Evolutionary conservation across 2,797 vertebrate species (phyloP), one percentile per base, ranked within the genome.

Genomic region (Artibeus lituratus): DNA sequence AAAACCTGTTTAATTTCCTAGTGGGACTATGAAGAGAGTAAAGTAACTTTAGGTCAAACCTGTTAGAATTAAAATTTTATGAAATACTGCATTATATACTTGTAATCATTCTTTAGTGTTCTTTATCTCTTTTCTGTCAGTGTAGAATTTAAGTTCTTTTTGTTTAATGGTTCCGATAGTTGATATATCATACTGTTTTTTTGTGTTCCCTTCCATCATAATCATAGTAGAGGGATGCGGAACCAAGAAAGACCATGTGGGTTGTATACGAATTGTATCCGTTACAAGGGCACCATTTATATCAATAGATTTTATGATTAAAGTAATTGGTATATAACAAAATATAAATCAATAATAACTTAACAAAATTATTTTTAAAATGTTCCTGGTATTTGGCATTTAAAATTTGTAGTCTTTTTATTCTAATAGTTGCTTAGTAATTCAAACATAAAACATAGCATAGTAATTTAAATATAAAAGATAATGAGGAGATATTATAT

Each of bases 401-500:
- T 87, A 82, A 95, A 88, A 80, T 39, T 70, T 96, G 3, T 90
- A 39, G 19, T 72, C 16, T 76, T 19, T 90, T 92, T 69, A 82
- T 53, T 8, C 29, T 95, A 76, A 78, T 59, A 96, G 47, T 74
- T 88, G 44, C 19, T 62, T 95, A 76, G 29, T 74, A 96, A 89
- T 83, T 90, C 14, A 94, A 70, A 22, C 26, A 96, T 86, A 74
- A 97, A 65, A 87, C 72, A 7, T 81, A 89, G 7, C 32, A 70
- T 80, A 93, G 55, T 55, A 92, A 57, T 95, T 96, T 15, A 94
- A 42, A 59, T 95, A 80, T 76, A 55, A 90, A 95, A 86, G 5
- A 42, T n/a, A 78, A 65, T 42, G 35, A 80, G 37, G 35, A 80
- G 49, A 37, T 85, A 42, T 10, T 73, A 29, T 32, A 15, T 83